phyloP scores from a whole-genome alignment of 2,888 invertebrate genomes.

The Callosobruchus maculatus region DNA sequence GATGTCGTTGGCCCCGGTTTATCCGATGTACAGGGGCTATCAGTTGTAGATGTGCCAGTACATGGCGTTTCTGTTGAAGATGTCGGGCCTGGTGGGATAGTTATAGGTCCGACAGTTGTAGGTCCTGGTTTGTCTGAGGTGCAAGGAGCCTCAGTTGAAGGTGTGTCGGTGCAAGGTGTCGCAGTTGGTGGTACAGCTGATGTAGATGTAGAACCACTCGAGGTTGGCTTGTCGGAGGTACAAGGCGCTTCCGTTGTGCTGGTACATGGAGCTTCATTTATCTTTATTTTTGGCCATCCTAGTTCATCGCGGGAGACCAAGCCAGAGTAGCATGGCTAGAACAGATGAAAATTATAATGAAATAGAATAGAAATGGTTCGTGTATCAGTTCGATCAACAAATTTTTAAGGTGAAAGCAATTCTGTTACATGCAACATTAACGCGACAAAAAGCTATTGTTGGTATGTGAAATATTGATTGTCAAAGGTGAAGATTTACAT shows the following conservation, averaged over 20 bases:
- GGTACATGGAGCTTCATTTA: not conserved
- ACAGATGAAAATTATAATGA: not conserved
- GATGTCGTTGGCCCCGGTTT: not conserved
- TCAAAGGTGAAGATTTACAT: too few species aligned
- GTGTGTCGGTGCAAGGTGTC: not conserved
- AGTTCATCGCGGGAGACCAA: not conserved
- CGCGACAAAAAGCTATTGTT: too few species aligned
- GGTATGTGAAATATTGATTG: too few species aligned
- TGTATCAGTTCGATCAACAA: too few species aligned
- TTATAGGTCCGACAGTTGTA: not conserved
- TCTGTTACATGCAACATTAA: too few species aligned
- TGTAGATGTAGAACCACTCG: too few species aligned
- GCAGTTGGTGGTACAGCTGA: not conserved
- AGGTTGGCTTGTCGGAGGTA: not conserved
- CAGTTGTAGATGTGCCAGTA: too few species aligned
- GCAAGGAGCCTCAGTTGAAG: not conserved
- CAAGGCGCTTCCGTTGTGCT: not conserved
- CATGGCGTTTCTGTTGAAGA: not conserved
- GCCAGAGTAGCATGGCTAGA: not conserved
- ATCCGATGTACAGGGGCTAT: not conserved
- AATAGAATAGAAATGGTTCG: too few species aligned
- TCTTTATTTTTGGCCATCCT: not conserved
- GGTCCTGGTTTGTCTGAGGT: not conserved
- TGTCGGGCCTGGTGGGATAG: not conserved
- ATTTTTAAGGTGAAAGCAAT: too few species aligned